Conservation (phyloP, 2,888 invertebrate species). For the Troglohyphantes excavatus region DNA sequence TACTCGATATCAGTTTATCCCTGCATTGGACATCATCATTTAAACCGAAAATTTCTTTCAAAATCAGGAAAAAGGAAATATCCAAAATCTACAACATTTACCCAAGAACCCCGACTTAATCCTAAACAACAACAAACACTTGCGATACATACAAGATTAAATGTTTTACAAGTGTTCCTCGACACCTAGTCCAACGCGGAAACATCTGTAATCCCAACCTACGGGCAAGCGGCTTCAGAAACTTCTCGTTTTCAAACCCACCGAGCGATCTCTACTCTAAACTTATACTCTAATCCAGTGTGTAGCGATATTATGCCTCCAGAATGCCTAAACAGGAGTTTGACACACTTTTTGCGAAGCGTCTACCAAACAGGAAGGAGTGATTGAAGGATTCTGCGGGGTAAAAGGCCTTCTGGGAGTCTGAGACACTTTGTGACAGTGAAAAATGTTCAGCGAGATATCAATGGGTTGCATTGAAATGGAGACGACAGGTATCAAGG, state of each 20-base stretch:
- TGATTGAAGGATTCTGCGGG: neutral
- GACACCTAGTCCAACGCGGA: neutral
- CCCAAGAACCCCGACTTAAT: neutral
- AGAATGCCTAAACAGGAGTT: slow-evolving; percentile 25
- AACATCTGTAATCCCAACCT: neutral
- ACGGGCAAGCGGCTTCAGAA: neutral
- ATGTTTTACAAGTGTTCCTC: neutral
- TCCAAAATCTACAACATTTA: neutral
- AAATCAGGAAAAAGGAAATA: neutral
- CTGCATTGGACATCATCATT: neutral
- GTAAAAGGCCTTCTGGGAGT: slow-evolving; percentile 21
- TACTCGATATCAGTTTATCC: too few species aligned
- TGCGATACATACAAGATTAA: neutral
- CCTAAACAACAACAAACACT: neutral
- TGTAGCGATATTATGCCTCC: neutral
- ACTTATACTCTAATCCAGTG: neutral
- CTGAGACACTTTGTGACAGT: slow-evolving; percentile 48
- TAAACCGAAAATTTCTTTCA: neutral
- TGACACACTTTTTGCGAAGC: slow-evolving; percentile 53
- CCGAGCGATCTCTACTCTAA: neutral
- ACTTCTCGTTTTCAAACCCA: neutral
- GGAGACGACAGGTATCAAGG: slow-evolving; percentile 16
- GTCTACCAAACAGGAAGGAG: slow-evolving; percentile 43
- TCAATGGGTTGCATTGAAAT: neutral
- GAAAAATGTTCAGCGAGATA: neutral